These are phyloP conservation scores for Corythaixoides concolor DNA, from an alignment of 2,113 vertebrate species.

Conservation along the genomic window DNA sequence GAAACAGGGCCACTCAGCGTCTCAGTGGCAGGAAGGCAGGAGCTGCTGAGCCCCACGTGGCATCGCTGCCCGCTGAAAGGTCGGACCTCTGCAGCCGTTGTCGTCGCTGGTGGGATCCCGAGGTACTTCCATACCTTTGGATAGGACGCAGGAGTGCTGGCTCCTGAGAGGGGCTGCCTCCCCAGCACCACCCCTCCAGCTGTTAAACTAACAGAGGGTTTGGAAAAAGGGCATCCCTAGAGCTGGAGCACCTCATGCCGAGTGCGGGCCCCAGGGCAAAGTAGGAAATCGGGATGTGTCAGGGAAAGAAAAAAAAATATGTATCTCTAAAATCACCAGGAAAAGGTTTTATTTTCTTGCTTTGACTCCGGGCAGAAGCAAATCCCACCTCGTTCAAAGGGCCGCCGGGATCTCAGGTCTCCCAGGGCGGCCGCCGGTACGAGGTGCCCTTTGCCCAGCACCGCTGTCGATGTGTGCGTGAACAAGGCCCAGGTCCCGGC, in stretches of 20 bases:
- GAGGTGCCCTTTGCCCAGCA: background rate
- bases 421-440: background rate
- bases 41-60: background rate
- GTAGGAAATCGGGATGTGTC: background rate
- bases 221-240: background rate
- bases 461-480: background rate
- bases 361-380: background rate
- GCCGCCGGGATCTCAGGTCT: background rate
- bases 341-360: background rate
- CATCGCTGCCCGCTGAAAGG: background rate
- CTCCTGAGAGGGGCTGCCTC: background rate
- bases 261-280: background rate
- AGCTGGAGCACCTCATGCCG: background rate
- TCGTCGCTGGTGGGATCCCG: background rate
- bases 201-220: background rate
- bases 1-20: background rate
- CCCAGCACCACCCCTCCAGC: background rate
- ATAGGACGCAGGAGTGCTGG: background rate
- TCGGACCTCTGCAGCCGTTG: background rate
- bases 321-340: background rate
- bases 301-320: background rate
- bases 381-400: background rate
- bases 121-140: background rate
- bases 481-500: background rate
- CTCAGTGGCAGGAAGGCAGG: conserved; percentile 31